These are phyloP conservation scores for Aptenodytes forsteri DNA, from an alignment of 2,113 vertebrate genomes.

Conservation along the genomic window DNA sequence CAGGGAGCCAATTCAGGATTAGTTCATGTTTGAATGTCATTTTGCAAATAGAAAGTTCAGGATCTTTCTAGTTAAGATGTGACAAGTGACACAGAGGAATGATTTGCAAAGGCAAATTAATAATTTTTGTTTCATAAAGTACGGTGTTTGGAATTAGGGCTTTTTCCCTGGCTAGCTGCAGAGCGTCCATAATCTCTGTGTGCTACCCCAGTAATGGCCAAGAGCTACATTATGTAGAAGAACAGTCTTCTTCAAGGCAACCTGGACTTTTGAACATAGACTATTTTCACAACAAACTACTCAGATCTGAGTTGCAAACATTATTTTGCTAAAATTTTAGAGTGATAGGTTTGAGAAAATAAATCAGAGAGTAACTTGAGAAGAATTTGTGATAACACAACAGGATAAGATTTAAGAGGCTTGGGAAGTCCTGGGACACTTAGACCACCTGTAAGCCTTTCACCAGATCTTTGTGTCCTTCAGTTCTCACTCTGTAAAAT, in stretches of 20 bases:
- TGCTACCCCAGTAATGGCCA: background rate
- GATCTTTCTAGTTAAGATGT: slow-evolving; percentile 17
- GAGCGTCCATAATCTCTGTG: background rate
- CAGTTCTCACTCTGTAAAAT: background rate
- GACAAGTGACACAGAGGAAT: background rate
- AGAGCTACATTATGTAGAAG: background rate
- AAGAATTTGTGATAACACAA: background rate
- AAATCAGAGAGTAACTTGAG: background rate
- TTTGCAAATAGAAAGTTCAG: slow-evolving; percentile 2
- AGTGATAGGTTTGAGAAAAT: background rate
- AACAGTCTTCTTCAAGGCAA: background rate
- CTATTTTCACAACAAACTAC: background rate
- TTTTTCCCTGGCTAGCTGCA: background rate
- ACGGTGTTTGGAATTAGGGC: background rate
- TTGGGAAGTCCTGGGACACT: background rate
- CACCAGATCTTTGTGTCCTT: background rate
- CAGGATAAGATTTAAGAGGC: background rate
- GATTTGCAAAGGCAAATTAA: slow-evolving; percentile 4
- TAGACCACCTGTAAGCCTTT: background rate
- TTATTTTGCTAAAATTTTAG: background rate
- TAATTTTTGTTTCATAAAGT: background rate
- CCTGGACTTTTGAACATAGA: background rate
- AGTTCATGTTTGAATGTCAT: background rate
- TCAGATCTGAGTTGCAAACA: background rate
- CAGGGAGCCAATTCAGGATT: background rate